Percentiles rank a stretch among this genome's conserved stretches.
phyloP scores from a whole-genome alignment of 1,140 invertebrate genomes.

The Hypsibius dujardini region DNA sequence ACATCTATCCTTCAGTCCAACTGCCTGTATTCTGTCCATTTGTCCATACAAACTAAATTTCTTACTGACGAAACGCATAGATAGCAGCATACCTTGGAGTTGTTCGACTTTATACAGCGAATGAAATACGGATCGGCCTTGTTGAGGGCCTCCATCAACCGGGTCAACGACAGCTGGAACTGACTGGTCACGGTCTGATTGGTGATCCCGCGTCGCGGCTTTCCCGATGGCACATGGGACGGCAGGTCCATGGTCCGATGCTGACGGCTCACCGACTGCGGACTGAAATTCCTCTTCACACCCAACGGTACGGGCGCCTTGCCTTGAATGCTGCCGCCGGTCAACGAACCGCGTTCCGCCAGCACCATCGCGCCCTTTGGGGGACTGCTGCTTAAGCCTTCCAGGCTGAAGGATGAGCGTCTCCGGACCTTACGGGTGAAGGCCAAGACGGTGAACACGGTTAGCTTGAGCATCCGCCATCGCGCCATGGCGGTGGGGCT shows the following conservation, averaged over 20 bases:
- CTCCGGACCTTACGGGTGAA: conserved; percentile 47
- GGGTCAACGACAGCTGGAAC: conserved; percentile 74
- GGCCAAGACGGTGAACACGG: conserved; percentile 74
- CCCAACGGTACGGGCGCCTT: conserved; percentile 21
- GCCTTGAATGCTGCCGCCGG: conserved; percentile 24
- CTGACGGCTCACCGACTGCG: conserved; percentile 26
- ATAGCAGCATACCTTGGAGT: conserved; percentile 67
- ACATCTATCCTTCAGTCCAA: too few species aligned
- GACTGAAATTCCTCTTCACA: conserved; percentile 20
- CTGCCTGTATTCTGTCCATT: not conserved
- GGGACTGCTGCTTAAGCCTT: not conserved
- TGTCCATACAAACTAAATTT: too few species aligned
- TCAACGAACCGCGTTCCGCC: conserved; percentile 25
- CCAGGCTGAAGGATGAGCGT: not conserved
- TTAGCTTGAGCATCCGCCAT: conserved; percentile 81
- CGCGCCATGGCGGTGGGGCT: conserved; percentile 84
- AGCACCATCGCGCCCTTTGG: conserved; percentile 17
- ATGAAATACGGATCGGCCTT: conserved; percentile 93
- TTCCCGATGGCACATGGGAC: conserved; percentile 6
- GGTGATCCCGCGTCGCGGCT: conserved; percentile 2
- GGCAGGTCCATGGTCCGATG: conserved; percentile 20
- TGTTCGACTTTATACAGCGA: conserved; percentile 85
- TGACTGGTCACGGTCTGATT: conserved; percentile 73
- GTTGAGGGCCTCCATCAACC: conserved; percentile 78
- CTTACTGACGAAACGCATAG: too few species aligned